A percentile compares a stretch with the other conserved stretches of the same genome.
phyloP scores from a whole-genome alignment of 2,113 vertebrate genomes.

The Odontophorus gujanensis region DNA sequence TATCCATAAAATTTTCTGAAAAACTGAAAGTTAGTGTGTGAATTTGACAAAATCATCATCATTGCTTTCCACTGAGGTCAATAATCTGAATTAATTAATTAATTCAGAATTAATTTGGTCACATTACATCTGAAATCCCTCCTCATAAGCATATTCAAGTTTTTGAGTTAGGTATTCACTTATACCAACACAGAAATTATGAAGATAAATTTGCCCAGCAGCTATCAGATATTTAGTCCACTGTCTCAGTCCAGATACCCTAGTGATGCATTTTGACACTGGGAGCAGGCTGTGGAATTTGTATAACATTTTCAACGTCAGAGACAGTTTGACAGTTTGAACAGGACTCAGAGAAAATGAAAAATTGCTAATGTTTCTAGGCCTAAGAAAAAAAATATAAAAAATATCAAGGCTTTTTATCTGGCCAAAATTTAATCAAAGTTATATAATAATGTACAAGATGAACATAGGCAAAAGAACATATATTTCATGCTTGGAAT shows the following conservation, averaged over 20 bases:
- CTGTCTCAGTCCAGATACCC: background rate
- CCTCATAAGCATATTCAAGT: background rate
- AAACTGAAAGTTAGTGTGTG: background rate
- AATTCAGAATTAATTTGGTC: background rate
- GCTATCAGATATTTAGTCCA: background rate
- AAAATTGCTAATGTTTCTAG: background rate
- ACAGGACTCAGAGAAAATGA: background rate
- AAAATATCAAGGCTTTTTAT: background rate
- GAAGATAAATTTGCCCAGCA: background rate
- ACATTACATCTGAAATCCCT: background rate
- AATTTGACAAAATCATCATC: background rate
- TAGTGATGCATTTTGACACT: background rate
- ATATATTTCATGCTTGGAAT: background rate
- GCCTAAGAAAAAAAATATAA: background rate
- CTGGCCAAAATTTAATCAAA: background rate
- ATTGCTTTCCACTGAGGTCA: background rate
- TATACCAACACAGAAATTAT: background rate
- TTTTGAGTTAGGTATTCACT: background rate
- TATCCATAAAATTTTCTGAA: background rate
- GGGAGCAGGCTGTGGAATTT: background rate
- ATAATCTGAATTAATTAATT: background rate
- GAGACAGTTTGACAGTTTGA: background rate
- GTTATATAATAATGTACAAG: background rate
- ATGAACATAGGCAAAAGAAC: background rate
- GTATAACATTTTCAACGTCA: background rate